Base-by-base conservation (phyloP, 2,113 vertebrate species). In the Tachysurus fulvidraco region DNA sequence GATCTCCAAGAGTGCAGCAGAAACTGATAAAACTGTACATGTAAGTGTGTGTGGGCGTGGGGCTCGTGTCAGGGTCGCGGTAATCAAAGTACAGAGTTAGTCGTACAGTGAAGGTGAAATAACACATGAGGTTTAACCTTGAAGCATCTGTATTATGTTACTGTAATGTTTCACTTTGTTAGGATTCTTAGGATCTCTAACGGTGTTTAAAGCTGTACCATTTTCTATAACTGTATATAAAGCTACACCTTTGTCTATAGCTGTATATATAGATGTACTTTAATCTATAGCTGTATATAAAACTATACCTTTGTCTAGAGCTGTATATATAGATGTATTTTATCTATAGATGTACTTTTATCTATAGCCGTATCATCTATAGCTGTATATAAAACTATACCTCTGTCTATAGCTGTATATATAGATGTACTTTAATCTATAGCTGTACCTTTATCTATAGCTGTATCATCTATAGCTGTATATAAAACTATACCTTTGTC, bases 1-100 rank as follows among this genome's bases (percentile, higher is more conserved):
- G 36, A 81, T 74, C 52, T 83, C 85, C 5, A 2, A 8, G 30
- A 57, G 57, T 50, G 54, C 60, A 80, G 78, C 13, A 59, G 28
- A 30, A 55, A 73, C 74, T 62, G 84, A 84, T 73, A 84, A 86
- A 55, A 30, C 85, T 55, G 36, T 50, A n/a, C 60, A 46, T 73
- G 4, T 76, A 52, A 41, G 28, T 60, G 36, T 55, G 41, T 81
- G 67, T 57, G 60, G 46, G 41, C 2, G 2, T 60, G 11, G 65
- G n/a, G 44, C 52, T 5, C 21, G 62, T 50, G 46, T 54, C 14
- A 50, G 41, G 59, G 59, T 82, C 13, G 2, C 57, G 77, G 46
- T 23, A 77, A 52, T 79, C 77, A 80, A 9, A 57, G 4, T 59
- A 16, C 28, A 59, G 77, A 59, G 30, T 41, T 23, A 44, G 30